Percentiles rank a stretch among this genome's conserved stretches.
Conservation (phyloP, 2,797 vertebrate genomes). For the Perdix hodgsoniae region DNA sequence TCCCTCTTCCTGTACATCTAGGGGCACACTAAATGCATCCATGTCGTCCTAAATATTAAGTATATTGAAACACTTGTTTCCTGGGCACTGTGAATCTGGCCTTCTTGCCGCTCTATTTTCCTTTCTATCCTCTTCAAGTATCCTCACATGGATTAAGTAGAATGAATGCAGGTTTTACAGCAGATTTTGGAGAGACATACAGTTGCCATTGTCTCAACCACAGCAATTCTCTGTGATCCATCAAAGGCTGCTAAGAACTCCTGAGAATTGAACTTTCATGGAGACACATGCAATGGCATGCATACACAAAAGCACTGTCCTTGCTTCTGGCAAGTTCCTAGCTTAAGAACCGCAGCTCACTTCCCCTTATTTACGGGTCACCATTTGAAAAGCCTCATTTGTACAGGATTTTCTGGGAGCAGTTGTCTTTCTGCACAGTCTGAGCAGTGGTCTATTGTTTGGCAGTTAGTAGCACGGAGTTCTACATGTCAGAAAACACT, state of each 20-base stretch:
- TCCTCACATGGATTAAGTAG: accelerated
- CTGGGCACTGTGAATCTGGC: neutral
- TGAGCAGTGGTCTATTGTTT: slow-evolving; percentile 36
- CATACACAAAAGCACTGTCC: neutral
- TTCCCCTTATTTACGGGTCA: neutral
- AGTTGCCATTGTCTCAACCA: neutral
- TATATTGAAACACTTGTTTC: neutral
- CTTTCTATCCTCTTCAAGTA: neutral
- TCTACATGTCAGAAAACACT: slow-evolving; percentile 29
- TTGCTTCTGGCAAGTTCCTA: neutral
- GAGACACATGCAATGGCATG: neutral
- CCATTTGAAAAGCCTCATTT: neutral
- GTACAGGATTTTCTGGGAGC: slow-evolving; percentile 1
- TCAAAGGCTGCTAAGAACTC: neutral
- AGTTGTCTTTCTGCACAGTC: neutral
- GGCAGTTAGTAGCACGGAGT: slow-evolving; percentile 26
- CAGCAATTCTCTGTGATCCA: neutral
- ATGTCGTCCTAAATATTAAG: neutral
- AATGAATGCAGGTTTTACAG: neutral
- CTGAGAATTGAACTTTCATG: neutral
- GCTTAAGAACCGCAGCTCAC: neutral
- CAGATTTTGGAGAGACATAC: neutral
- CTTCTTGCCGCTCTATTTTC: neutral
- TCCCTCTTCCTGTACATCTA: neutral
- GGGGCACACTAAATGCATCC: neutral